Conservation (phyloP, 1,140 invertebrate species). For the Zaprionus lachaisei region DNA sequence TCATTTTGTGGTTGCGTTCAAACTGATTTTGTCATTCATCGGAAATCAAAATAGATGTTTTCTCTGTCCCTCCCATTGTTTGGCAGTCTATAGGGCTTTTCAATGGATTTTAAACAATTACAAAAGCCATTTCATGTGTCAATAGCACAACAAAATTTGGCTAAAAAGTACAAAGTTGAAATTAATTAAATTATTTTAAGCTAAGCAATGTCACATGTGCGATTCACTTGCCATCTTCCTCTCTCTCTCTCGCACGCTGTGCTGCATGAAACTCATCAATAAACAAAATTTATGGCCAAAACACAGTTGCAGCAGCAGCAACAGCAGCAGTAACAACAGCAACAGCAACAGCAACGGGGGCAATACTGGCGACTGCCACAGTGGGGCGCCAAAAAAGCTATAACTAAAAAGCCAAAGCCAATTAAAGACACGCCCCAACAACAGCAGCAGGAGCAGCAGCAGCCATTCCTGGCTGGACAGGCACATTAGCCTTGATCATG, state of each 20-base stretch:
- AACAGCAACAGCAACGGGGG: background rate
- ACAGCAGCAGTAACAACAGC: too few relatives aligned
- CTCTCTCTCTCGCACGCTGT: background rate
- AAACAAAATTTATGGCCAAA: slow-evolving; percentile 70
- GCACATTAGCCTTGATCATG: slow-evolving; percentile 27
- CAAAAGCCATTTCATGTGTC: slow-evolving; percentile 66
- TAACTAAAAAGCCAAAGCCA: slow-evolving; percentile 56
- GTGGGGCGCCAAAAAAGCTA: slow-evolving; percentile 23
- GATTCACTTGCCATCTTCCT: background rate
- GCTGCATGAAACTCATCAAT: slow-evolving; percentile 58
- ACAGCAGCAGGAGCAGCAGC: slow-evolving; percentile 13
- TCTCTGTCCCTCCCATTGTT: background rate
- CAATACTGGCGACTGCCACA: background rate
- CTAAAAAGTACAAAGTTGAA: slow-evolving; percentile 55
- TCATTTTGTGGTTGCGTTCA: background rate
- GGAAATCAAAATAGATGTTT: background rate
- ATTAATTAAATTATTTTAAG: slow-evolving; percentile 73
- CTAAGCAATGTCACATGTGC: slow-evolving; percentile 60
- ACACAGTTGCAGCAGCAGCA: slow-evolving; percentile 42
- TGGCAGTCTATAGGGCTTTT: background rate
- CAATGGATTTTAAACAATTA: slow-evolving; percentile 48
- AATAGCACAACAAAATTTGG: slow-evolving; percentile 38
- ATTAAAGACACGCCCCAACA: slow-evolving; percentile 60
- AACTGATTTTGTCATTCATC: background rate
- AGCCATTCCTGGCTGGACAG: slow-evolving; percentile 10